Percentiles rank a stretch among this genome's conserved stretches.
Conservation (phyloP, 2,888 invertebrate genomes). For the Heliothis peltigera region DNA sequence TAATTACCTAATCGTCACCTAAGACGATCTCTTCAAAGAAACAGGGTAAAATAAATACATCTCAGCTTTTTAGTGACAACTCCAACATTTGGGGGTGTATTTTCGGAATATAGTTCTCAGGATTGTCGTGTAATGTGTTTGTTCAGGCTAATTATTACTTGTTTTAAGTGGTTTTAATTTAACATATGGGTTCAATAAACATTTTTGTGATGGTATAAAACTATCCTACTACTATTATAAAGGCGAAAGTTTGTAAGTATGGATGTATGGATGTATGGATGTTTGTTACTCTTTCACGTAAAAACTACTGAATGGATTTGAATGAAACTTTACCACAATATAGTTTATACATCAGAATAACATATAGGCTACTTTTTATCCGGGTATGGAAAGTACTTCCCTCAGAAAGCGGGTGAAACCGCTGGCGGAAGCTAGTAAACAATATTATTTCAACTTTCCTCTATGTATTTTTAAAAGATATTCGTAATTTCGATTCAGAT, state of each 20-base stretch:
- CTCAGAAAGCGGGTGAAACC: too few species aligned
- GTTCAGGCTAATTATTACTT: conserved; percentile 45
- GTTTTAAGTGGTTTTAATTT: conserved; percentile 31
- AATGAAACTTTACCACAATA: too few species aligned
- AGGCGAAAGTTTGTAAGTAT: too few species aligned
- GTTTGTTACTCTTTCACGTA: too few species aligned
- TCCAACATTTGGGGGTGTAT: conserved; percentile 18
- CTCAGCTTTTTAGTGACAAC: conserved; percentile 3
- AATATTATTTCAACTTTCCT: neutral
- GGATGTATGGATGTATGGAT: too few species aligned
- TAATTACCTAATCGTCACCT: conserved; percentile 62
- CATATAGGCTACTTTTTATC: too few species aligned
- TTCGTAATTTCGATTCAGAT: neutral
- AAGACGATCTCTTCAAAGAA: conserved; percentile 6
- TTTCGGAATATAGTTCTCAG: conserved; percentile 30
- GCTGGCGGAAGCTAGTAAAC: too few species aligned
- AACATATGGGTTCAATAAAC: conserved; percentile 8
- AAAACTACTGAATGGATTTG: too few species aligned
- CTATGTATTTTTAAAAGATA: neutral
- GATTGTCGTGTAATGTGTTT: conserved; percentile 38
- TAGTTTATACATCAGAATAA: too few species aligned
- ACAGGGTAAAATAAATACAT: conserved; percentile 17
- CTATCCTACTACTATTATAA: too few species aligned
- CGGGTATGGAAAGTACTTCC: too few species aligned
- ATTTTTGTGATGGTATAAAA: neutral